Evolutionary conservation across 2,113 vertebrate genomes (phyloP).

Genomic region (Paramisgurnus dabryanus): DNA sequence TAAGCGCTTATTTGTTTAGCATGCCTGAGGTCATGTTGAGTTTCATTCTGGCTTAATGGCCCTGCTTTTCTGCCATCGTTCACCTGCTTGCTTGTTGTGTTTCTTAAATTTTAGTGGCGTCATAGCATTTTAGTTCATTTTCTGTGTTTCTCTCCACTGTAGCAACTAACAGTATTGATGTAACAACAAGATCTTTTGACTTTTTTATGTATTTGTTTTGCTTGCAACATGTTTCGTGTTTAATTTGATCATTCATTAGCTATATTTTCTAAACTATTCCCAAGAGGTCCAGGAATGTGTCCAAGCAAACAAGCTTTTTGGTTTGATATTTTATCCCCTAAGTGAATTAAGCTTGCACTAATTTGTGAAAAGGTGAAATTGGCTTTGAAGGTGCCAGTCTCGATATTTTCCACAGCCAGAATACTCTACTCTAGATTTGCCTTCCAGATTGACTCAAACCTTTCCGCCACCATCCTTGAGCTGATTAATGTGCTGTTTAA

Average conservation of each 20-base stretch:
- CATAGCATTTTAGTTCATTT: background rate
- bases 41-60: constrained; percentile 22
- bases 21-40: constrained; percentile 13
- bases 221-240: constrained; percentile 9
- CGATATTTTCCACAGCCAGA: constrained; percentile 26
- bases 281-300: constrained; percentile 20
- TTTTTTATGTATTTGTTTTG: background rate
- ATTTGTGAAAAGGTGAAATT: background rate
- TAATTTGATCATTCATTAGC: constrained; percentile 14
- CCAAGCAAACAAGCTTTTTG: background rate
- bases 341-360: background rate
- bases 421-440: constrained; percentile 14
- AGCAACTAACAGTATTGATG: background rate
- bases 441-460: constrained; percentile 13
- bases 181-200: background rate
- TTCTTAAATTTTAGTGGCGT: background rate
- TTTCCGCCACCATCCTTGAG: background rate
- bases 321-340: background rate
- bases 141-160: constrained; percentile 16
- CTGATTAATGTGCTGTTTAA: constrained; percentile 26
- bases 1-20: constrained; percentile 26
- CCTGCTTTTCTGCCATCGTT: constrained; percentile 41
- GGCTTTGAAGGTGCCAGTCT: constrained; percentile 1
- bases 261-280: background rate
- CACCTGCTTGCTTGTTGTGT: constrained; percentile 38